Evolutionary conservation across 2,797 vertebrate species (phyloP).

Genomic region (Amphiprion clarkii): DNA sequence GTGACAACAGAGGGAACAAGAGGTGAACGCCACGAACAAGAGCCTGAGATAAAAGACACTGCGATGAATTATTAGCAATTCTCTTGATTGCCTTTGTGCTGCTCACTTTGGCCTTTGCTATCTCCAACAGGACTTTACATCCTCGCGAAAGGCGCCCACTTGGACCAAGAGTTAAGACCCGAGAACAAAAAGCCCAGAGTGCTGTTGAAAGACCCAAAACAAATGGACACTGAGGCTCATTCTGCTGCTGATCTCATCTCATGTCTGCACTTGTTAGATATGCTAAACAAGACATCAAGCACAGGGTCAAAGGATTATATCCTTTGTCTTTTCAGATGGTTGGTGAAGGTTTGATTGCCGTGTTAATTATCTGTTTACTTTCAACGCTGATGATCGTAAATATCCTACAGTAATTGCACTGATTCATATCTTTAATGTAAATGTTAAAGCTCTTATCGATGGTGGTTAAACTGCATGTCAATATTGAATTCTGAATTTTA

Average conservation of each 20-base stretch:
- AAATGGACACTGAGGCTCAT: constrained; percentile 17
- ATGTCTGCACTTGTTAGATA: constrained; percentile 34
- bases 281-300: constrained; percentile 11
- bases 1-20: constrained; percentile 47
- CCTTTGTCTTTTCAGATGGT: neutral
- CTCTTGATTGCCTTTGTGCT: constrained; percentile 54
- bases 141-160: constrained; percentile 44
- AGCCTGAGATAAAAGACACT: constrained; percentile 51
- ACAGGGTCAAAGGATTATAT: neutral
- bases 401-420: neutral
- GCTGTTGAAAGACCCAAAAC: constrained; percentile 47
- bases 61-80: constrained; percentile 62
- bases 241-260: constrained; percentile 13
- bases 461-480: neutral
- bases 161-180: constrained; percentile 53
- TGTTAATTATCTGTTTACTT: neutral
- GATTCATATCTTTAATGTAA: neutral
- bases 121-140: constrained; percentile 36
- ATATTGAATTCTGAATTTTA: neutral
- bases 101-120: constrained; percentile 29
- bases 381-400: neutral
- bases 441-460: neutral
- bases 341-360: neutral
- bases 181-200: constrained; percentile 61
- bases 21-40: constrained; percentile 36